phyloP scores from a whole-genome alignment of 2,888 invertebrate genomes.

The Nemurella pictetii region DNA sequence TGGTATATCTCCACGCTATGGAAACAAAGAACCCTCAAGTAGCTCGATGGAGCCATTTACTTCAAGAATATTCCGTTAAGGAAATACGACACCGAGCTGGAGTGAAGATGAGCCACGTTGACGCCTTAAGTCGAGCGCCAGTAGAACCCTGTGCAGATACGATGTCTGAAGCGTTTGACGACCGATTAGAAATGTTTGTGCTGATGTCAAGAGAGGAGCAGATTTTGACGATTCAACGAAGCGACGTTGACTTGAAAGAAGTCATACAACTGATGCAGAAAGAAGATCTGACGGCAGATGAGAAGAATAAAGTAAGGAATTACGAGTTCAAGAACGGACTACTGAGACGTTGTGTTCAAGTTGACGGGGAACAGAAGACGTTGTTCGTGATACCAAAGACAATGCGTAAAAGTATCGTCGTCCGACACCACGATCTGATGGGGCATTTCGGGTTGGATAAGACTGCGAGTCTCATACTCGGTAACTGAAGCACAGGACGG shows the following conservation, averaged over 20 bases:
- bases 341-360: too few relatives aligned
- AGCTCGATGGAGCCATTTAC: not conserved
- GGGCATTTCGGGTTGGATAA: not conserved
- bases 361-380: not conserved
- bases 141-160: not conserved
- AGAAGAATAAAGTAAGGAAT: not conserved
- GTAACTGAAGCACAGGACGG: too few relatives aligned
- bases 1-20: conserved; percentile 1
- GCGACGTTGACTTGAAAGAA: not conserved
- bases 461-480: not conserved
- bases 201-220: not conserved
- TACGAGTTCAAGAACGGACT: not conserved
- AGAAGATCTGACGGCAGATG: not conserved
- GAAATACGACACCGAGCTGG: not conserved
- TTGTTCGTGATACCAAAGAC: not conserved
- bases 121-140: conserved; percentile 4
- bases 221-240: not conserved
- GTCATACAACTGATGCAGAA: not conserved
- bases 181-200: not conserved
- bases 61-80: not conserved
- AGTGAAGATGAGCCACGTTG: not conserved
- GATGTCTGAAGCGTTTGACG: not conserved
- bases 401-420: not conserved
- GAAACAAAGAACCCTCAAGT: not conserved
- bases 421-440: not conserved